phyloP scores from a whole-genome alignment of 1,140 invertebrate species.

The Nilaparvata lugens region DNA sequence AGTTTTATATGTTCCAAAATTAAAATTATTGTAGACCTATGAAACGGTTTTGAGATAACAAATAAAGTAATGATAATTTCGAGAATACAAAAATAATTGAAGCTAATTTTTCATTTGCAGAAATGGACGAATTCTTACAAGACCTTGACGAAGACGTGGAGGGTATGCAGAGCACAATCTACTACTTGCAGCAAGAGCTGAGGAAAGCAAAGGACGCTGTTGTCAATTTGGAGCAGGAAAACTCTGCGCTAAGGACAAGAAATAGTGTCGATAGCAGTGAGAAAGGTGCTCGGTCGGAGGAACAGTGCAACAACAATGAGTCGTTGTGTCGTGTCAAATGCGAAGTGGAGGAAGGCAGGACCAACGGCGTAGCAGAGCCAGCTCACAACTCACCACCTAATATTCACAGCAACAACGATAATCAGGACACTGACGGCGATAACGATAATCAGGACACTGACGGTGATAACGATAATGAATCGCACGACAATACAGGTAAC shows the following conservation, averaged over 20 bases:
- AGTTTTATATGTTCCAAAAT: too few relatives aligned
- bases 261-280: constrained; percentile 33
- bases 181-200: constrained; percentile 86
- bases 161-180: constrained; percentile 95
- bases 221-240: constrained; percentile 33
- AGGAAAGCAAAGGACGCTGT: constrained; percentile 60
- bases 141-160: constrained; percentile 96
- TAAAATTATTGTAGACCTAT: too few relatives aligned
- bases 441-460: too few relatives aligned
- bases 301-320: constrained; percentile 23
- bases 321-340: neutral
- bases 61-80: too few relatives aligned
- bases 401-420: constrained; percentile 16
- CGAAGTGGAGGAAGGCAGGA: constrained; percentile 17
- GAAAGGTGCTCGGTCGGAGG: constrained; percentile 31
- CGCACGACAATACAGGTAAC: constrained; percentile 26
- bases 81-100: too few relatives aligned
- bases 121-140: constrained; percentile 90
- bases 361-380: neutral
- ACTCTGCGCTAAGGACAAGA: constrained; percentile 19
- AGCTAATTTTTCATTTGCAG: constrained; percentile 42
- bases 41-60: too few relatives aligned
- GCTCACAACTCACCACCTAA: constrained; percentile 14
- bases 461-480: constrained; percentile 28
- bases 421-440: constrained; percentile 28